These are phyloP conservation scores for Brachyptera putata DNA, from an alignment of 2,888 invertebrate species.

Conservation along the genomic window DNA sequence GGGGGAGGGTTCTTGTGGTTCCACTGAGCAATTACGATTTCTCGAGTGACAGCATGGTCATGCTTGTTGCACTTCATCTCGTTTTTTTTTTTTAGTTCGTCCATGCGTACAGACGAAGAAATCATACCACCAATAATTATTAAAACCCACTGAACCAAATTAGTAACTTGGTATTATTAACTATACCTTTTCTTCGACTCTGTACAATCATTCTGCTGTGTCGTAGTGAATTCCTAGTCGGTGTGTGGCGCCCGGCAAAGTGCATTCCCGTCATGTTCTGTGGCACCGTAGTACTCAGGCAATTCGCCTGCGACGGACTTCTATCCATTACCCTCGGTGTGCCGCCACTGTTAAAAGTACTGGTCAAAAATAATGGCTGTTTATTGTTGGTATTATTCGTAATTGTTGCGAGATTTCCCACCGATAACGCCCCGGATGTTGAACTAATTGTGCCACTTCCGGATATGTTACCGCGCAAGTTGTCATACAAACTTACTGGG, in stretches of 20 bases:
- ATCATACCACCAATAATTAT: too few relatives aligned
- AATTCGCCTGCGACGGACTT: conserved; percentile 51
- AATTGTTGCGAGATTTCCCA: conserved; percentile 26
- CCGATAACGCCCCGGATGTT: conserved; percentile 29
- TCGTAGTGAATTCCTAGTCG: conserved; percentile 62
- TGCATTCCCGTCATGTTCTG: conserved; percentile 60
- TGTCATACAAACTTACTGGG: conserved; percentile 37
- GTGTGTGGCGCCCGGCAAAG: conserved; percentile 62
- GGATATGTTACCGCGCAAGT: conserved; percentile 32
- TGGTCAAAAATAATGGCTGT: conserved; percentile 36
- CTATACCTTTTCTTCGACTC: conserved; percentile 43
- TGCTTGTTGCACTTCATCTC: too few relatives aligned
- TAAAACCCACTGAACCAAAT: too few relatives aligned
- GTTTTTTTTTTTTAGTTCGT: too few relatives aligned
- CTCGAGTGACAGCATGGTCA: too few relatives aligned
- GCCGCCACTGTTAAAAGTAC: neutral
- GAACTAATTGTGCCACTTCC: conserved; percentile 18
- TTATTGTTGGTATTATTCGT: conserved; percentile 2
- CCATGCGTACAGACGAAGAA: too few relatives aligned
- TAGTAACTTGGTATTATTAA: neutral
- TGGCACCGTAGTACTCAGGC: conserved; percentile 61
- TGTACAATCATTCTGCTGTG: conserved; percentile 68
- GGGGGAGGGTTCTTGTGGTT: too few relatives aligned
- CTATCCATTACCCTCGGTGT: conserved; percentile 34
- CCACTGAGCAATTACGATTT: too few relatives aligned